phyloP scores from a whole-genome alignment of 1,140 invertebrate species.

The Lithobius niger region DNA sequence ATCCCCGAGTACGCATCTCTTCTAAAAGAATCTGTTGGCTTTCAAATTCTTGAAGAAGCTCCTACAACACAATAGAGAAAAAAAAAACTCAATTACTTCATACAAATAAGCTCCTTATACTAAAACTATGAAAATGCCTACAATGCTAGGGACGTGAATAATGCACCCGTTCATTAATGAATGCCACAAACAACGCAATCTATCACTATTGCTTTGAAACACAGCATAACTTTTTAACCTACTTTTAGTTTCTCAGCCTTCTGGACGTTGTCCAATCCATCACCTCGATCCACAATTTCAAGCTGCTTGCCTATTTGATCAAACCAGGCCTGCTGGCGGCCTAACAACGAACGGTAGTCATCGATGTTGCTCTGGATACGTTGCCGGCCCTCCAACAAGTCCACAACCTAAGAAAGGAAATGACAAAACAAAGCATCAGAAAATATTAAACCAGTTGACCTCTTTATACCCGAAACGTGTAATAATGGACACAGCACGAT shows the following conservation, averaged over 20 bases:
- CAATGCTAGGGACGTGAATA: not conserved
- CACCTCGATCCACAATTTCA: slow-evolving; percentile 64
- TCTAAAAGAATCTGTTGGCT: slow-evolving; percentile 1
- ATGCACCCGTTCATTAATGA: too few relatives aligned
- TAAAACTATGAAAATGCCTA: not conserved
- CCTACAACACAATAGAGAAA: too few relatives aligned
- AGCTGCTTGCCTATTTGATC: slow-evolving; percentile 60
- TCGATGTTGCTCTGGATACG: slow-evolving; percentile 59
- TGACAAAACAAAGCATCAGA: not conserved
- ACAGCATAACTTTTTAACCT: slow-evolving; percentile 11
- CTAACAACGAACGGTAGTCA: slow-evolving; percentile 54
- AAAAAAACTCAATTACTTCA: not conserved
- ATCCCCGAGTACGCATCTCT: slow-evolving; percentile 13
- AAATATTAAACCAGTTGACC: too few relatives aligned
- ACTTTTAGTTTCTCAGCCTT: slow-evolving; percentile 53
- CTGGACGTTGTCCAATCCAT: slow-evolving; percentile 61
- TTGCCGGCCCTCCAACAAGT: slow-evolving; percentile 59
- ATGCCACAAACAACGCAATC: too few relatives aligned
- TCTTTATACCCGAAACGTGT: too few relatives aligned
- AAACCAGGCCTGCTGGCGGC: slow-evolving; percentile 60
- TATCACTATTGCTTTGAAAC: too few relatives aligned
- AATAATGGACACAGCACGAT: not conserved
- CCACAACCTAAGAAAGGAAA: slow-evolving; percentile 31
- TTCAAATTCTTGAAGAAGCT: slow-evolving; percentile 8
- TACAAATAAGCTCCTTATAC: not conserved